These are phyloP conservation scores for Xyrichtys novacula DNA, from an alignment of 2,797 vertebrate species.

Conservation along the genomic window DNA sequence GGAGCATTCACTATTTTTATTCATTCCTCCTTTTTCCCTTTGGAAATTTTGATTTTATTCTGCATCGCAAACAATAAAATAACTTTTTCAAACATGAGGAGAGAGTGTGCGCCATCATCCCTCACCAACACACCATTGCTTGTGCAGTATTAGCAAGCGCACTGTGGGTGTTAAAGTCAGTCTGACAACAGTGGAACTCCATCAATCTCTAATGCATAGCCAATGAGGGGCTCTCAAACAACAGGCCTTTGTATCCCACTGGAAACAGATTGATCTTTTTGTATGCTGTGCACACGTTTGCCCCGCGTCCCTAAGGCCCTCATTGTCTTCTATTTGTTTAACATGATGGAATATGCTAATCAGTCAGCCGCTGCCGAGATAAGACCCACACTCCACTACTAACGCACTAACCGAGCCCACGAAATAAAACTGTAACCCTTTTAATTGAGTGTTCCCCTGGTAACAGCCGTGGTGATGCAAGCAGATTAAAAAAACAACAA, in stretches of 20 bases:
- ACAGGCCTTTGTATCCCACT: constrained; percentile 46
- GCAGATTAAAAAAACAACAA: constrained; percentile 57
- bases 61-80: constrained; percentile 30
- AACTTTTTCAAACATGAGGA: constrained; percentile 24
- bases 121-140: constrained; percentile 9
- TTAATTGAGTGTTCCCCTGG: constrained; percentile 66
- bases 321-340: constrained; percentile 82
- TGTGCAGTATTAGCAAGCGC: constrained; percentile 17
- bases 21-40: not conserved
- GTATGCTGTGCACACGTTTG: constrained; percentile 68
- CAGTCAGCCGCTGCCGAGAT: constrained; percentile 51
- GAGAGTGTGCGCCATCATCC: not conserved
- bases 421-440: constrained; percentile 59
- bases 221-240: constrained; percentile 58
- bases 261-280: constrained; percentile 73
- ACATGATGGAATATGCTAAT: constrained; percentile 84
- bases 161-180: constrained; percentile 48
- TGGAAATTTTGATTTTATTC: constrained; percentile 7
- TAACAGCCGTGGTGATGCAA: constrained; percentile 51
- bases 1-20: not conserved
- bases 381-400: constrained; percentile 36
- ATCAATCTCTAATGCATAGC: constrained; percentile 70
- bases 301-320: constrained; percentile 62
- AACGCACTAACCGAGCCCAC: constrained; percentile 34
- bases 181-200: constrained; percentile 57